Conservation (phyloP, 2,888 invertebrate species). For the Leistus spinibarbis region DNA sequence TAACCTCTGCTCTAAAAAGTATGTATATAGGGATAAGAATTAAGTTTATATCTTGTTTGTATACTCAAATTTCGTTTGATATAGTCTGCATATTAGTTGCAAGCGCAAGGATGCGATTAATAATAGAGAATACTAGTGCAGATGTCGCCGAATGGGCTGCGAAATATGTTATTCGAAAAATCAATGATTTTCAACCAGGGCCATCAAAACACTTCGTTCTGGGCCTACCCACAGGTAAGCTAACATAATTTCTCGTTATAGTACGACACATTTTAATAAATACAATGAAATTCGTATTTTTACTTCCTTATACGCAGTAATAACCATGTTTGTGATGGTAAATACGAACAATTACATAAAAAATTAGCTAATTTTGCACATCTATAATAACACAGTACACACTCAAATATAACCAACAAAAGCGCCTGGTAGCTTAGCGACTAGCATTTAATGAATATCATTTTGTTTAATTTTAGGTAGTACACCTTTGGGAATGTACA, state of each 20-base stretch:
- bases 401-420: too few species aligned
- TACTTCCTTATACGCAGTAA: too few species aligned
- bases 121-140: conserved; percentile 79
- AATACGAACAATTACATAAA: too few species aligned
- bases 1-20: conserved; percentile 42
- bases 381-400: too few species aligned
- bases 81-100: neutral
- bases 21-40: neutral
- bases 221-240: conserved; percentile 84
- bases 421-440: too few species aligned
- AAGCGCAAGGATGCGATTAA: conserved; percentile 72
- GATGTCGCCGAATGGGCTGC: conserved; percentile 91
- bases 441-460: neutral
- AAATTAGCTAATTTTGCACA: too few species aligned
- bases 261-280: neutral
- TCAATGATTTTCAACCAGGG: conserved; percentile 82
- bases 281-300: too few species aligned
- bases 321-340: too few species aligned
- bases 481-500: conserved; percentile 92
- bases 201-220: conserved; percentile 83
- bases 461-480: conserved; percentile 58
- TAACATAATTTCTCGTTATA: conserved; percentile 12
- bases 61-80: neutral
- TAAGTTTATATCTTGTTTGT: neutral
- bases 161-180: conserved; percentile 84